phyloP scores from a whole-genome alignment of 2,113 vertebrate species.

The Pachypanchax playfairii region DNA sequence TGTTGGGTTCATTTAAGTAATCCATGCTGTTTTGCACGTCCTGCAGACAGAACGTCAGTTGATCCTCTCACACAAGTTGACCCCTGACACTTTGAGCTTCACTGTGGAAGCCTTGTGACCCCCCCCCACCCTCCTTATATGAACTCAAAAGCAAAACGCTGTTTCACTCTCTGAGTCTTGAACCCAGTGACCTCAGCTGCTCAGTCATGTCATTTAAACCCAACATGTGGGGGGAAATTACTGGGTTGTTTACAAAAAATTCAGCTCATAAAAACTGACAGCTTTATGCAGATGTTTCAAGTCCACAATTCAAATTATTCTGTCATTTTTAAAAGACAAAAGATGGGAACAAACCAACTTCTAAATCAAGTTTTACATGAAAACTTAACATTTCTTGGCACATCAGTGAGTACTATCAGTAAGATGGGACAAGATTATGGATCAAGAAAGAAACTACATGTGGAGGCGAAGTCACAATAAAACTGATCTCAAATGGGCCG shows the following conservation, averaged over 20 bases:
- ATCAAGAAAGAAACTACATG: too few relatives aligned
- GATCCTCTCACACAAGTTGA: conserved; percentile 31
- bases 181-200: conserved; percentile 9
- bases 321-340: too few relatives aligned
- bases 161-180: conserved; percentile 21
- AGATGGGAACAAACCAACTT: too few relatives aligned
- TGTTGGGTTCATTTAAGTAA: not conserved
- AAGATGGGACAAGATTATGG: too few relatives aligned
- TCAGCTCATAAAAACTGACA: too few relatives aligned
- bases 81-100: conserved; percentile 13
- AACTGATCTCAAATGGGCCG: too few relatives aligned
- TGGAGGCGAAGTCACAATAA: too few relatives aligned
- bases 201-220: conserved; percentile 4
- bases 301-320: too few relatives aligned
- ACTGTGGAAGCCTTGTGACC: not conserved
- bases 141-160: conserved; percentile 18
- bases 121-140: not conserved
- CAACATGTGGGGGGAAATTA: not conserved
- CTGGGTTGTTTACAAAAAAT: not conserved
- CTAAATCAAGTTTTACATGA: too few relatives aligned
- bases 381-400: too few relatives aligned
- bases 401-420: too few relatives aligned
- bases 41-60: conserved; percentile 2
- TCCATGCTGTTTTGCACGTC: not conserved
- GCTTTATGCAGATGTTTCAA: too few relatives aligned